phyloP scores from a whole-genome alignment of 2,113 vertebrate genomes.

The Xyrauchen texanus region DNA sequence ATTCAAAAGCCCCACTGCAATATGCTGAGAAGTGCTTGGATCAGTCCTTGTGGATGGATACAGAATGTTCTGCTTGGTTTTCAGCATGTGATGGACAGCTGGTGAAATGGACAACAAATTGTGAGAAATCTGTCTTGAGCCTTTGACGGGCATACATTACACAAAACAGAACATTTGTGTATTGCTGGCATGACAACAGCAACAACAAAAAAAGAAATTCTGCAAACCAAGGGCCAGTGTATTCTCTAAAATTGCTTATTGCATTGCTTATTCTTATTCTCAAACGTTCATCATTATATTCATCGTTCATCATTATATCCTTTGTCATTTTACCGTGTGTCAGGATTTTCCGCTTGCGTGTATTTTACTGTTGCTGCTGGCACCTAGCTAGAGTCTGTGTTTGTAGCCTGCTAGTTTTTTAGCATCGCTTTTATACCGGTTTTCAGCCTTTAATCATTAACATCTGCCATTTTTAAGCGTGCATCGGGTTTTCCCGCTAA shows the following conservation, averaged over 20 bases:
- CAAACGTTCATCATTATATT: too few relatives aligned
- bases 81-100: slow-evolving; percentile 36
- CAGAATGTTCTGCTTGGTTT: slow-evolving; percentile 27
- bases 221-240: slow-evolving; percentile 16
- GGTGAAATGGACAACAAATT: slow-evolving; percentile 39
- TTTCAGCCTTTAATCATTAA: too few relatives aligned
- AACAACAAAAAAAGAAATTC: background rate
- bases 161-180: slow-evolving; percentile 40
- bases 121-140: slow-evolving; percentile 32
- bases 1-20: too few relatives aligned
- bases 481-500: too few relatives aligned
- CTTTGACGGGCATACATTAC: slow-evolving; percentile 21
- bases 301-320: too few relatives aligned
- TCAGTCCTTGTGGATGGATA: slow-evolving; percentile 5
- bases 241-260: slow-evolving; percentile 16
- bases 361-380: too few relatives aligned
- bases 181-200: slow-evolving; percentile 21
- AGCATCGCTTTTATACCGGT: too few relatives aligned
- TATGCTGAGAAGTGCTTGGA: slow-evolving; percentile 21
- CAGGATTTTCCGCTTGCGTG: too few relatives aligned
- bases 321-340: too few relatives aligned
- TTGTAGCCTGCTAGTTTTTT: too few relatives aligned
- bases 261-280: slow-evolving; percentile 11
- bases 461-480: too few relatives aligned
- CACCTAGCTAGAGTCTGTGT: too few relatives aligned